These are phyloP conservation scores for Lagopus muta DNA, from an alignment of 2,113 vertebrate genomes.

Conservation along the genomic window DNA sequence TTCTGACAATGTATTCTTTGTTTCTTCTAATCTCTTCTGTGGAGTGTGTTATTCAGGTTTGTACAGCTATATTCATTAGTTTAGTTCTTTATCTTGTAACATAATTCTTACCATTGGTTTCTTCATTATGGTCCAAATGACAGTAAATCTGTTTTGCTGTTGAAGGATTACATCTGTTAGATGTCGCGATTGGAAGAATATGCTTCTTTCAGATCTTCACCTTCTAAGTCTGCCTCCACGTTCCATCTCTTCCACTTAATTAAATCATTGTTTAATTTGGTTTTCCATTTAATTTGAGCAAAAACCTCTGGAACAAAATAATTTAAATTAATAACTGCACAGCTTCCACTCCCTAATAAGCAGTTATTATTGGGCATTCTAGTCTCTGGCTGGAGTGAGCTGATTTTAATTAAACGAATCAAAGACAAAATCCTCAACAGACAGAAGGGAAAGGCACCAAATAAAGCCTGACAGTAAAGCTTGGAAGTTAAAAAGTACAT, in stretches of 20 bases:
- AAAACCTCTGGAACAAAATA: constrained; percentile 69
- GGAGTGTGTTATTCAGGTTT: constrained; percentile 20
- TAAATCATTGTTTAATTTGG: constrained; percentile 71
- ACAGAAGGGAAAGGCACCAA: constrained; percentile 17
- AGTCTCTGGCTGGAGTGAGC: constrained; percentile 12
- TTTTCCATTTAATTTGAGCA: constrained; percentile 65
- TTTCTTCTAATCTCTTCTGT: constrained; percentile 30
- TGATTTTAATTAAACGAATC: constrained; percentile 70
- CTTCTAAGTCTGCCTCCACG: constrained; percentile 33
- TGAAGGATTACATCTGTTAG: constrained; percentile 67
- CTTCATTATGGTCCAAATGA: constrained; percentile 63
- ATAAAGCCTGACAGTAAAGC: not conserved
- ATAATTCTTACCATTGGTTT: constrained; percentile 40
- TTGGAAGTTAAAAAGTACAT: constrained; percentile 9
- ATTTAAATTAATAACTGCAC: constrained; percentile 70
- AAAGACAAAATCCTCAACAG: constrained; percentile 55
- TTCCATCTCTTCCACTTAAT: constrained; percentile 64
- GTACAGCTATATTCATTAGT: constrained; percentile 39
- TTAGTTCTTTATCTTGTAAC: constrained; percentile 58
- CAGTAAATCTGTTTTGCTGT: constrained; percentile 55
- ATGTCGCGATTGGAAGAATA: constrained; percentile 53
- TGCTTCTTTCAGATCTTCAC: constrained; percentile 36
- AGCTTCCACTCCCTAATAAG: constrained; percentile 58
- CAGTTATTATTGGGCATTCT: constrained; percentile 62
- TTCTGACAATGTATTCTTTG: constrained; percentile 32